Percentiles rank a stretch among this genome's conserved stretches.
These are phyloP conservation scores for Trochalopteron elliotii DNA, from an alignment of 2,113 vertebrate species.

Conservation along the genomic window DNA sequence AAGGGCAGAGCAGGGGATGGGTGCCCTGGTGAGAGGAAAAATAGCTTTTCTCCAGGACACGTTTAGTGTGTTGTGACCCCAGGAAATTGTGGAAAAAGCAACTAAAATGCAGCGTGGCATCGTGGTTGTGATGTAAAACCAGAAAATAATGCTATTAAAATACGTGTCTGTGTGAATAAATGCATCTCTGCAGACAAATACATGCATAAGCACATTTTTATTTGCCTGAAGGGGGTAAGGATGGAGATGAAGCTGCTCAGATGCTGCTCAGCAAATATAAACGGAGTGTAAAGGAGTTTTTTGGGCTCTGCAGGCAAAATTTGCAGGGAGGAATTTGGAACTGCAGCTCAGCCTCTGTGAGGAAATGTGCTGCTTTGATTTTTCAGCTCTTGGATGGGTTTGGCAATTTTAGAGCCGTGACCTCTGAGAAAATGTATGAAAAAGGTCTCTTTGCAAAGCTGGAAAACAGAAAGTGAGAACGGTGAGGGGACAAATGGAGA, in stretches of 20 bases:
- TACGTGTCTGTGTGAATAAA: not conserved
- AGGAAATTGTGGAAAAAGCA: not conserved
- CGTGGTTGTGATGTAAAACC: not conserved
- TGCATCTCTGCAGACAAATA: not conserved
- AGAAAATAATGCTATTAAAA: not conserved
- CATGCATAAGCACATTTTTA: not conserved
- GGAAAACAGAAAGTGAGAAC: accelerated
- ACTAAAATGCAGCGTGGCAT: not conserved
- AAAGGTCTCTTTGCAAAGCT: not conserved
- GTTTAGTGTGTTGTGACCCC: not conserved
- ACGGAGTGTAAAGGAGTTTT: not conserved
- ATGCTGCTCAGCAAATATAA: not conserved
- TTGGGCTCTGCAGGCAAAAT: not conserved
- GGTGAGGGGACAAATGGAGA: not conserved
- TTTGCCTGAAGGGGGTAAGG: not conserved
- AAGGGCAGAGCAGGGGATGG: not conserved
- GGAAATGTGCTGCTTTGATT: not conserved
- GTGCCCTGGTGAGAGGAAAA: not conserved
- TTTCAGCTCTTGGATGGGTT: not conserved
- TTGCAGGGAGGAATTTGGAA: not conserved
- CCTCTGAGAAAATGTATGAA: not conserved
- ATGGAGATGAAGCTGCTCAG: not conserved
- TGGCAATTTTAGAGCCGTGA: not conserved
- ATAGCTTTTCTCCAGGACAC: not conserved
- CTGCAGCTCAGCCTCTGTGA: not conserved